Evolutionary conservation across 2,797 vertebrate species (phyloP).

Genomic region (Tangara arthus): DNA sequence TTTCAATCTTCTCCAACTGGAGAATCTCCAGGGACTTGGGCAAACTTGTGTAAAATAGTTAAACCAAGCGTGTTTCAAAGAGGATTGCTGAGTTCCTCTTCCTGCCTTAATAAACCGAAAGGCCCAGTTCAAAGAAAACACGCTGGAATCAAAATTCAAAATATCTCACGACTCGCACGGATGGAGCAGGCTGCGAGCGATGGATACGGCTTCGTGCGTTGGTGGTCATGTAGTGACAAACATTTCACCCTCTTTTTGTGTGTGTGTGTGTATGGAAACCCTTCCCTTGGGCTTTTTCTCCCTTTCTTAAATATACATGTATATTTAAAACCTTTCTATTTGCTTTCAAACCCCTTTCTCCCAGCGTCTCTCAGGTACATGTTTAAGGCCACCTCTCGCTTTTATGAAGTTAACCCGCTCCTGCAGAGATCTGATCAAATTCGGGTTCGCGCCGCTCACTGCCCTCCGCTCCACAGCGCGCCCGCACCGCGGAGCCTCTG

Average conservation of each 20-base stretch:
- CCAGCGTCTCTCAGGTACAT: neutral
- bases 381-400: neutral
- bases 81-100: slow-evolving; percentile 42
- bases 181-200: slow-evolving; percentile 6
- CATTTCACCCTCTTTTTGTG: neutral
- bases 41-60: slow-evolving; percentile 67
- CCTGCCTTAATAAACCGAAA: slow-evolving; percentile 54
- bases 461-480: neutral
- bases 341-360: neutral
- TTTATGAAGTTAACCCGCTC: neutral
- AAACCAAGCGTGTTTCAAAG: slow-evolving; percentile 60
- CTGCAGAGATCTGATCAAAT: neutral
- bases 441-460: neutral
- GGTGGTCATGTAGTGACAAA: slow-evolving; percentile 22
- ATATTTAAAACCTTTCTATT: neutral
- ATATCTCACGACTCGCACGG: neutral
- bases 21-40: slow-evolving; percentile 55
- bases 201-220: neutral
- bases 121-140: slow-evolving; percentile 51
- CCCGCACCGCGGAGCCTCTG: neutral
- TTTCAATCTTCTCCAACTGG: slow-evolving; percentile 60
- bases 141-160: slow-evolving; percentile 46
- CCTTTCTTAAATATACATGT: too few relatives aligned
- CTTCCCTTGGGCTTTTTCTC: neutral
- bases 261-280: neutral